Evolutionary conservation across 2,113 vertebrate genomes (phyloP), one percentile per base, ranked within the genome.

Genomic region (Gopherus evgoodei): DNA sequence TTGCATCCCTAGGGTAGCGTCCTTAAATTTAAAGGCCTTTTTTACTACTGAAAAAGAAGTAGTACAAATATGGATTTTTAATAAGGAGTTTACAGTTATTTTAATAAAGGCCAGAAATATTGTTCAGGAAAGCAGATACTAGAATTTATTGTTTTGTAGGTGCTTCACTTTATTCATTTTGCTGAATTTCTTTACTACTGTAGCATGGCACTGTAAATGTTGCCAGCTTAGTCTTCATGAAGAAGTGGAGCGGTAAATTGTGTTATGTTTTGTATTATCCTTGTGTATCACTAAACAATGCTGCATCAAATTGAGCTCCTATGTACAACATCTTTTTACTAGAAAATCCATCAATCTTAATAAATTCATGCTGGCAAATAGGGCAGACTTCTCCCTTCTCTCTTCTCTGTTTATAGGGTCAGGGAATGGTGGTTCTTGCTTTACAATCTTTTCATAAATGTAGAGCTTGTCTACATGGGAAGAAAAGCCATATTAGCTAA

Each of bases 261-360:
- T 86, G 95, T 97, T 98, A 97, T 96, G 97, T 97, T 96, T 97
- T 96, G 84, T 96, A 96, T 97, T 97, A 97, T 97, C 94, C 95
- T 93, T 97, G 87, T 93, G 85, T 93, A 93, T 93, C 57, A 38
- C 91, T 97, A 96, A 93, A 97, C 90, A 89, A 85, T 95, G 59
- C 86, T 91, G n/a, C 59, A 91, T 97, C 94, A 95, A 95, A 93
- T 95, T 93, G 94, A 95, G 86, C 88, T 95, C 50, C 44, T 94
- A 85, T 95, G 92, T 97, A 95, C 89, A 95, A 96, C 93, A 97
- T 78, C 87, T 94, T 95, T 72, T 97, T 96, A 93, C 75, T 90
- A 84, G 54, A 53, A 90, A 91, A 94, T 93, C n/a, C 57, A 94
- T 94, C 62, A 83, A 21, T 95, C 94, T 94, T 94, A 88, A 97